Evolutionary conservation across 37 sponge, comb jelly and placozoan genomes (phyloP).

Genomic region (Cladorhizidae sp.): DNA sequence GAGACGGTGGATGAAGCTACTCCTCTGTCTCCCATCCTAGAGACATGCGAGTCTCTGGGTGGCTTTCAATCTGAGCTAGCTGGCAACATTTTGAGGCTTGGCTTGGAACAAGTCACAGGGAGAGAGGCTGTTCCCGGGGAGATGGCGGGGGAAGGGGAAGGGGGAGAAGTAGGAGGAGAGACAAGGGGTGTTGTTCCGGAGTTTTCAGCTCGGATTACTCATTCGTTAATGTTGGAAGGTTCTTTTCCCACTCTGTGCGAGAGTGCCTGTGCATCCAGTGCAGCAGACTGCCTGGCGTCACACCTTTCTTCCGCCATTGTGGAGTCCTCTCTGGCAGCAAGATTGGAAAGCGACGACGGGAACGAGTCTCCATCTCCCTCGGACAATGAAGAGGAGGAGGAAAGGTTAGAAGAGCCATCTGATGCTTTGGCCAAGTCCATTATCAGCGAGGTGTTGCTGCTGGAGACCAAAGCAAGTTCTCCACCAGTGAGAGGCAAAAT

Average conservation of each 20-base stretch:
- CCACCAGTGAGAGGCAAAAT: not conserved
- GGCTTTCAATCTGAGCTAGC: not conserved
- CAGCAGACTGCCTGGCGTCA: not conserved
- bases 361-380: not conserved
- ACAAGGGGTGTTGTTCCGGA: not conserved
- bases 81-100: not conserved
- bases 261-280: not conserved
- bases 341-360: not conserved
- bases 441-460: not conserved
- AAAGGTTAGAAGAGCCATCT: too few species aligned
- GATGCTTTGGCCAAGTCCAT: constrained; percentile 11
- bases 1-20: not conserved
- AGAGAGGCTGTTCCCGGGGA: too few species aligned
- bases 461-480: not conserved
- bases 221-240: not conserved
- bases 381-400: not conserved
- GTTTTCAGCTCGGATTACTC: constrained; percentile 1
- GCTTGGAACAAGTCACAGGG: not conserved
- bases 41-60: not conserved
- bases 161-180: not conserved
- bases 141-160: not conserved
- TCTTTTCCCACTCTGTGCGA: not conserved
- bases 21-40: constrained; percentile 31
- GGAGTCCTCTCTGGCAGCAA: not conserved
- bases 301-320: constrained; percentile 14